Conservation (phyloP, 2,797 vertebrate species). For the Pipistrellus nathusii region DNA sequence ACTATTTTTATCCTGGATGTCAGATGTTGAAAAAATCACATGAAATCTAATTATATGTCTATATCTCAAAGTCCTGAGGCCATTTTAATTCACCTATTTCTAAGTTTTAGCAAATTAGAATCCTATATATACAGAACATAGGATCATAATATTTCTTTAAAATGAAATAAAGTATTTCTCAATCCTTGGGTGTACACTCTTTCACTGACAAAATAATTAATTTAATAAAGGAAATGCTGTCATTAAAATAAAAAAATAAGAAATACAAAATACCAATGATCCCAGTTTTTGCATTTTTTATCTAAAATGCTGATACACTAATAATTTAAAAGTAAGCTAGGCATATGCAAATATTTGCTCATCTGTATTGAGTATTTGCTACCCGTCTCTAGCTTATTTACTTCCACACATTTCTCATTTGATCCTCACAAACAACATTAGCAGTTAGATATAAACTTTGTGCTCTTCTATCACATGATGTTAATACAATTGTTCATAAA, state of each 20-base stretch:
- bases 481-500: not conserved
- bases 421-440: not conserved
- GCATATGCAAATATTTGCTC: not conserved
- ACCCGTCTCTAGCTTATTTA: not conserved
- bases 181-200: not conserved
- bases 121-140: not conserved
- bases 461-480: not conserved
- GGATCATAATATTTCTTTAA: not conserved
- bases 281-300: not conserved
- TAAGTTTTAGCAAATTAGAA: not conserved
- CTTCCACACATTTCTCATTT: not conserved
- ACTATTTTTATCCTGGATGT: not conserved
- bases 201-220: not conserved
- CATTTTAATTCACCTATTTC: not conserved
- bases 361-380: not conserved
- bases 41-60: not conserved
- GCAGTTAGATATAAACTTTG: not conserved
- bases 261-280: not conserved
- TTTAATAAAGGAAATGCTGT: not conserved
- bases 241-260: slow-evolving; percentile 7
- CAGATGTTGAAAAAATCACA: not conserved
- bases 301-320: not conserved
- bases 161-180: not conserved
- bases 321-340: not conserved
- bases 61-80: not conserved